phyloP scores from a whole-genome alignment of 2,113 vertebrate genomes.

The Labeo catla region DNA sequence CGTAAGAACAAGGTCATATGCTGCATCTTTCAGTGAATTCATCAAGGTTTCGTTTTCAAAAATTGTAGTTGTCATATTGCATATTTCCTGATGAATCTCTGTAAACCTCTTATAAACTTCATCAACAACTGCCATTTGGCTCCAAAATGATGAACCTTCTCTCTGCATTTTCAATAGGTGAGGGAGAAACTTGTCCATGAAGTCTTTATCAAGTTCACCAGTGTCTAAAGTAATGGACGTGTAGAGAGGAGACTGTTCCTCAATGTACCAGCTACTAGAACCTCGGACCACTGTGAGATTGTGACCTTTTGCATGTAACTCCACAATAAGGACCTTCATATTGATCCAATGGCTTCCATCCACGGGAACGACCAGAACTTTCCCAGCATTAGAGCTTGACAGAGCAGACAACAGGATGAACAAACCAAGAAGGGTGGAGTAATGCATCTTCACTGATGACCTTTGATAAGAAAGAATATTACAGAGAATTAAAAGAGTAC shows the following conservation, averaged over 20 bases:
- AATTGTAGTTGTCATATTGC: slow-evolving; percentile 52
- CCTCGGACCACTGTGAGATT: slow-evolving; percentile 45
- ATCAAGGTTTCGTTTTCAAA: slow-evolving; percentile 54
- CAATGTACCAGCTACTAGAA: slow-evolving; percentile 46
- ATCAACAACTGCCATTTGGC: neutral
- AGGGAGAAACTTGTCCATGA: slow-evolving; percentile 6
- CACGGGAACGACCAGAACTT: slow-evolving; percentile 50
- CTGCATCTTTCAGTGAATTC: slow-evolving; percentile 41
- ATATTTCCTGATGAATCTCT: slow-evolving; percentile 16
- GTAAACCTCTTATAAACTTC: neutral
- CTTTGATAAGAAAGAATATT: slow-evolving; percentile 21
- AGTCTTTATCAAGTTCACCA: slow-evolving; percentile 7
- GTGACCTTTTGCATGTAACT: slow-evolving; percentile 52
- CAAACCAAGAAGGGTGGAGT: neutral
- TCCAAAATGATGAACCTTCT: slow-evolving; percentile 29
- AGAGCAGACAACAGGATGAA: slow-evolving; percentile 26
- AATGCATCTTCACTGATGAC: slow-evolving; percentile 29
- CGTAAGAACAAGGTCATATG: slow-evolving; percentile 60
- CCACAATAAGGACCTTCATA: slow-evolving; percentile 54
- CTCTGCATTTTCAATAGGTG: neutral
- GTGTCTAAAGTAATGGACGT: slow-evolving; percentile 41
- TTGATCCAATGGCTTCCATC: slow-evolving; percentile 60
- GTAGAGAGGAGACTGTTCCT: slow-evolving; percentile 50
- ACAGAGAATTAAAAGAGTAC: neutral
- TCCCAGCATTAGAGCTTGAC: slow-evolving; percentile 25